Evolutionary conservation across 2,797 vertebrate species (phyloP), one percentile per base, ranked within the genome.

Genomic region (Parauchenoglanis punctatus): DNA sequence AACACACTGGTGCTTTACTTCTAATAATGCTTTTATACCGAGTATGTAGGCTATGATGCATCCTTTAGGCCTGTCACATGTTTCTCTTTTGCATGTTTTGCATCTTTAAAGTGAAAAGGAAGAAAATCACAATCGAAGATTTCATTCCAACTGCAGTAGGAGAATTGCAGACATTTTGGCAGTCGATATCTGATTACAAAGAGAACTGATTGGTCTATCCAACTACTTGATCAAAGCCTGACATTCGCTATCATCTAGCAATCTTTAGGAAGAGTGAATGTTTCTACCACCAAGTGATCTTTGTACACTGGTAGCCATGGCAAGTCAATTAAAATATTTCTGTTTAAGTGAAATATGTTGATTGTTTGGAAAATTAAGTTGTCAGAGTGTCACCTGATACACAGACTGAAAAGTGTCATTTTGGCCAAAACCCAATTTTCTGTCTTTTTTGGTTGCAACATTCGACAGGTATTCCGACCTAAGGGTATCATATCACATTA

Each of bases 1-100:
- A 80, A 70, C 13, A 40, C 58, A 68, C 44, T 40, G 28, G 28
- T 20, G 40, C 72, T 87, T 77, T 52, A 20, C 52, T 78, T 84
- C 4, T 78, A 58, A n/a, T 46, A 70, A 63, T 49, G 54, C 31
- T 44, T 35, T 11, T 12, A 46, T 82, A 11, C 31, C 35, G 0
- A 31, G 25, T 65, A 70, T n/a, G 3, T 40, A 75, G 35, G 23
- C 68, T 11, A 11, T 13, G 15, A 59, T 73, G 6, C 15, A 46
- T 40, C 23, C 1, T 59, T 73, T 6, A 59, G 23, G 4, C 13
- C 23, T 20, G 11, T 49, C 7, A n/a, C 25, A 18, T 49, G 78
- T 44, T 59, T n/a, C 13, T 18, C 4, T 54, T 28, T 17, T 75
- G 72, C 44, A 49, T 25, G 49, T 28, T 49, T 49, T 49, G 49